A percentile compares a stretch with the other conserved stretches of the same genome.
These are phyloP conservation scores for Drosophila arawakana DNA, from an alignment of 1,140 invertebrate species.

Conservation along the genomic window DNA sequence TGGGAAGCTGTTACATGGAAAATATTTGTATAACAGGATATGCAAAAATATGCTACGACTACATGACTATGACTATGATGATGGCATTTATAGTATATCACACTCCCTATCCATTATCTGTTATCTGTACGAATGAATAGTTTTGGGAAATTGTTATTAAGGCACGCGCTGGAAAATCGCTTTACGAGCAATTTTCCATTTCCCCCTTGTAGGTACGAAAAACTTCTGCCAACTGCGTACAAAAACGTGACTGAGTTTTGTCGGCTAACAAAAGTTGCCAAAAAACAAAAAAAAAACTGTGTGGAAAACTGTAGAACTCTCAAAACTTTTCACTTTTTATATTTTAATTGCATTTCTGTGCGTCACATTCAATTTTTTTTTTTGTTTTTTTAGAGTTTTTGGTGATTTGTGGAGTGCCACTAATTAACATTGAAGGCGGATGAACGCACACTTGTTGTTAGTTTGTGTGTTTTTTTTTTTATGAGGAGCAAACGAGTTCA, in stretches of 20 bases:
- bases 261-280: constrained; percentile 17
- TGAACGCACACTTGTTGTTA: constrained; percentile 26
- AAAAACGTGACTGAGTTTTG: constrained; percentile 37
- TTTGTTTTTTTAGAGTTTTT: neutral
- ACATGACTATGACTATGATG: constrained; percentile 39
- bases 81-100: constrained; percentile 46
- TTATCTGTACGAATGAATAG: constrained; percentile 49
- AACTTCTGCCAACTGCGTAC: constrained; percentile 11
- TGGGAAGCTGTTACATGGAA: constrained; percentile 70
- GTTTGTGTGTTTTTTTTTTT: constrained; percentile 35
- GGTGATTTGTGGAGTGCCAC: constrained; percentile 38
- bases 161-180: constrained; percentile 64
- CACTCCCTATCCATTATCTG: constrained; percentile 10
- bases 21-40: constrained; percentile 80
- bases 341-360: constrained; percentile 47
- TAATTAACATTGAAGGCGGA: constrained; percentile 51
- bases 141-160: constrained; percentile 67
- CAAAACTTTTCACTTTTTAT: constrained; percentile 27
- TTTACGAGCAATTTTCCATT: constrained; percentile 47
- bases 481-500: constrained; percentile 52
- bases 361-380: constrained; percentile 21
- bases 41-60: constrained; percentile 70
- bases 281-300: constrained; percentile 18
- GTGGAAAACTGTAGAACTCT: constrained; percentile 10
- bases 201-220: constrained; percentile 9